Evolutionary conservation across 2,797 vertebrate species (phyloP).

Genomic region (Pangasius mekongensis): DNA sequence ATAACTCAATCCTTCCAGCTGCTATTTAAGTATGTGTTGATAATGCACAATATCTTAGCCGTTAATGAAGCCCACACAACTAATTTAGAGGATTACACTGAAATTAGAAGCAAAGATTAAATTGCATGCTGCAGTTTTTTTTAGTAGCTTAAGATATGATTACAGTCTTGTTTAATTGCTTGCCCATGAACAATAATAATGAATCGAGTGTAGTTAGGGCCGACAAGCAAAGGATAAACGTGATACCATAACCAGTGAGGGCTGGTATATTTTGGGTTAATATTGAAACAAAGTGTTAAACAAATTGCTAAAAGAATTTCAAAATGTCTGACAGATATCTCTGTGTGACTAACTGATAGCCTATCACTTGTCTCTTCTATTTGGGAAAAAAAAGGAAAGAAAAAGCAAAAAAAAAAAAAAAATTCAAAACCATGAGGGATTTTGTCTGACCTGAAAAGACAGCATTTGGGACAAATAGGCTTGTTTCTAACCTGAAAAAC

Average conservation of each 20-base stretch:
- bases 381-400: too few species aligned
- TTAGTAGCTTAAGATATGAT: conserved; percentile 38
- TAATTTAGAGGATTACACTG: conserved; percentile 26
- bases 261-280: conserved; percentile 9
- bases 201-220: conserved; percentile 28
- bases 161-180: conserved; percentile 47
- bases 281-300: neutral
- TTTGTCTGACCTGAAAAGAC: conserved; percentile 9
- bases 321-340: conserved; percentile 33
- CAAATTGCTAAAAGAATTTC: neutral
- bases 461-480: neutral
- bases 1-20: neutral
- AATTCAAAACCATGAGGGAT: neutral
- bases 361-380: neutral
- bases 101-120: conserved; percentile 26
- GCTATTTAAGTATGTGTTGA: conserved; percentile 10
- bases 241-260: conserved; percentile 8
- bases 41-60: conserved; percentile 11
- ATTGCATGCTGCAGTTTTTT: conserved; percentile 19
- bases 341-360: neutral
- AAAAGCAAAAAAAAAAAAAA: too few species aligned
- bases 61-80: neutral
- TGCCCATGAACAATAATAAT: conserved; percentile 39
- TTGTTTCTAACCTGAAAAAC: neutral
- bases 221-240: conserved; percentile 30